Conservation (phyloP, 1,140 invertebrate species). For the Odontomachus brunneus region DNA sequence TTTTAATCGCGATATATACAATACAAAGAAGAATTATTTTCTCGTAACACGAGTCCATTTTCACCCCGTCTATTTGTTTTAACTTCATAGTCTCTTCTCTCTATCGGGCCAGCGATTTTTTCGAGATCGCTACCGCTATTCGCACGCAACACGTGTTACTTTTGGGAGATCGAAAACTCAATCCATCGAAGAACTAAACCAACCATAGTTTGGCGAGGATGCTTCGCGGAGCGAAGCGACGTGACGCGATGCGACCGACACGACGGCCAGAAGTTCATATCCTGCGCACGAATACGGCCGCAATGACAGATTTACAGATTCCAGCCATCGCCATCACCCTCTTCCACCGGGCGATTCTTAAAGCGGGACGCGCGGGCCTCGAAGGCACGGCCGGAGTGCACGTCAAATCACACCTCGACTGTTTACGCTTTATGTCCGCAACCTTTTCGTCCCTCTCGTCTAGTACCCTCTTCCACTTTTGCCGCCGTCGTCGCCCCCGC, state of each 20-base stretch:
- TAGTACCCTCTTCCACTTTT: slow-evolving; percentile 55
- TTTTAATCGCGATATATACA: too few relatives aligned
- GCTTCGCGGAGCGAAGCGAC: background rate
- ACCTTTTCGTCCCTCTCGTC: slow-evolving; percentile 66
- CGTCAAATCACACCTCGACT: slow-evolving; percentile 83
- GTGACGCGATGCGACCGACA: slow-evolving; percentile 16
- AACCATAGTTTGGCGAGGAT: slow-evolving; percentile 7
- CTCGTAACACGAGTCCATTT: too few relatives aligned
- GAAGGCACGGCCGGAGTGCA: slow-evolving; percentile 66
- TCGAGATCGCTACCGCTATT: background rate
- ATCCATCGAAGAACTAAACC: slow-evolving; percentile 6
- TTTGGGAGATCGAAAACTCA: background rate
- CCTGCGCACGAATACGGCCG: slow-evolving; percentile 78
- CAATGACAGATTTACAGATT: slow-evolving; percentile 85
- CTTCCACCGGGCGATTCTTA: slow-evolving; percentile 76
- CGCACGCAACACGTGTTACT: slow-evolving; percentile 18
- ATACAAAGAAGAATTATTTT: too few relatives aligned
- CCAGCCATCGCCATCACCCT: slow-evolving; percentile 77
- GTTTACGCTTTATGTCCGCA: slow-evolving; percentile 80
- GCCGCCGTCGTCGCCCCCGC: background rate
- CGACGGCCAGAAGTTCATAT: slow-evolving; percentile 74
- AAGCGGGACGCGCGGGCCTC: slow-evolving; percentile 69
- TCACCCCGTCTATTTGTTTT: too few relatives aligned
- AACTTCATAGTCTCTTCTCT: too few relatives aligned
- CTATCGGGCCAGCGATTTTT: background rate